phyloP scores from a whole-genome alignment of 35 echinoderm and acorn worm species.

The Holothuria glaberrima region DNA sequence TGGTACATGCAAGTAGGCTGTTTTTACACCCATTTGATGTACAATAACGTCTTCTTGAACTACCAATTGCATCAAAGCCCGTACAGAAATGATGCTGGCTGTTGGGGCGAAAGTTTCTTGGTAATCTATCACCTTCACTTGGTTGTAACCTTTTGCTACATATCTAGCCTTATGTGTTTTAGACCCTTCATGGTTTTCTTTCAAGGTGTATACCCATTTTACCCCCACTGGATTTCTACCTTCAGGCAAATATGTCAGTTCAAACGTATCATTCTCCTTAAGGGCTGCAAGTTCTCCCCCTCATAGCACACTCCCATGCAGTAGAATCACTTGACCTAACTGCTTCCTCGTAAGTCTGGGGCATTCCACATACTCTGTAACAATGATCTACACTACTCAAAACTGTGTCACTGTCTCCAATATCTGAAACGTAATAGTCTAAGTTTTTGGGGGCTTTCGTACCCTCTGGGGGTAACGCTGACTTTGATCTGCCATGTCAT shows the following conservation, averaged over 20 bases:
- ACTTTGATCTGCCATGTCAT: neutral
- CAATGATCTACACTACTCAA: conserved; percentile 21
- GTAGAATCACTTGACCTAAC: conserved; percentile 29
- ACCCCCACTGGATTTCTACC: conserved; percentile 55
- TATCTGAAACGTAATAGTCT: neutral
- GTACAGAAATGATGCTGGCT: conserved; percentile 34
- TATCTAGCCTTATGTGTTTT: conserved; percentile 45
- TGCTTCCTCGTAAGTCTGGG: conserved; percentile 44
- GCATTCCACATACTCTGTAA: conserved; percentile 41
- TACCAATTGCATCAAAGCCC: neutral
- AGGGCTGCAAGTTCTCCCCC: conserved; percentile 48
- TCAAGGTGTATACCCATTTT: conserved; percentile 36
- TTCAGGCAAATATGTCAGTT: conserved; percentile 35
- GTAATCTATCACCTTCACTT: conserved; percentile 43
- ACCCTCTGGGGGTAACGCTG: neutral
- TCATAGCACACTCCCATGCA: conserved; percentile 41
- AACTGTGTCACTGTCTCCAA: conserved; percentile 3
- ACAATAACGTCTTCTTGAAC: conserved; percentile 37
- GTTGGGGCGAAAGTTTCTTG: conserved; percentile 56
- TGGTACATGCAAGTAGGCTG: conserved; percentile 66
- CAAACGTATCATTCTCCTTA: conserved; percentile 58
- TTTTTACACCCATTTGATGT: conserved; percentile 79
- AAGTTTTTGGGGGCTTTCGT: conserved; percentile 4
- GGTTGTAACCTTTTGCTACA: conserved; percentile 58
- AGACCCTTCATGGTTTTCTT: conserved; percentile 7